Evolutionary conservation across 2,113 vertebrate genomes (phyloP).

Genomic region (Entelurus aequoreus): DNA sequence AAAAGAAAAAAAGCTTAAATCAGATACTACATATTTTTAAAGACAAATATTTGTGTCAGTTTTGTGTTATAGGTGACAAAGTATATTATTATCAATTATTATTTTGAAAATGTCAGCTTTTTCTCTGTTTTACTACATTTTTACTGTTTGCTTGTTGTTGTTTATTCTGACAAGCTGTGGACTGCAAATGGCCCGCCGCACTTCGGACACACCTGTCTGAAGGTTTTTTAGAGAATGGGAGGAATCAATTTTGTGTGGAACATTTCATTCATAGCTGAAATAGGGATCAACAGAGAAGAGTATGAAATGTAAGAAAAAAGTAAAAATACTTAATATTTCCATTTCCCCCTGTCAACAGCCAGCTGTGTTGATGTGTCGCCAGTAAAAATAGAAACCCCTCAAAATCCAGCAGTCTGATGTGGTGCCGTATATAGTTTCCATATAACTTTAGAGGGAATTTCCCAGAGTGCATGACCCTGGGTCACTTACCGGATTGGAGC

Average conservation of each 20-base stretch:
- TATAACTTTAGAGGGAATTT: constrained; percentile 28
- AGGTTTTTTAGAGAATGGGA: background rate
- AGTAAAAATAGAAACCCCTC: constrained; percentile 44
- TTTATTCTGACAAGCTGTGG: no score
- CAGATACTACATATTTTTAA: no score
- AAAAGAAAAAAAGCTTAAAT: no score
- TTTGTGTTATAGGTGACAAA: no score
- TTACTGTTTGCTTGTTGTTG: no score
- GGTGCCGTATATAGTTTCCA: constrained; percentile 20
- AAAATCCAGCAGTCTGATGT: constrained; percentile 38
- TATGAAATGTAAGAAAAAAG: constrained; percentile 37
- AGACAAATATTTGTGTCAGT: no score
- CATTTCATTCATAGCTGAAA: constrained; percentile 8
- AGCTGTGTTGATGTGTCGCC: constrained; percentile 56
- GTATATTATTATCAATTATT: no score
- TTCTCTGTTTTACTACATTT: no score
- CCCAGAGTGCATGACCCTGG: constrained; percentile 27
- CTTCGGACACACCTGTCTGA: background rate
- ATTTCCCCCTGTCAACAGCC: constrained; percentile 39
- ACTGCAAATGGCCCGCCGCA: no score
- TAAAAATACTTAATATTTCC: constrained; percentile 43
- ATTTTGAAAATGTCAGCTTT: no score
- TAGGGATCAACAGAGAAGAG: constrained; percentile 9
- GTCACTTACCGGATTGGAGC: constrained; percentile 17
- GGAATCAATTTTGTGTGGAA: constrained; percentile 13